These are phyloP conservation scores for Synergus laeviventris DNA, from an alignment of 2,888 invertebrate genomes.

Conservation along the genomic window DNA sequence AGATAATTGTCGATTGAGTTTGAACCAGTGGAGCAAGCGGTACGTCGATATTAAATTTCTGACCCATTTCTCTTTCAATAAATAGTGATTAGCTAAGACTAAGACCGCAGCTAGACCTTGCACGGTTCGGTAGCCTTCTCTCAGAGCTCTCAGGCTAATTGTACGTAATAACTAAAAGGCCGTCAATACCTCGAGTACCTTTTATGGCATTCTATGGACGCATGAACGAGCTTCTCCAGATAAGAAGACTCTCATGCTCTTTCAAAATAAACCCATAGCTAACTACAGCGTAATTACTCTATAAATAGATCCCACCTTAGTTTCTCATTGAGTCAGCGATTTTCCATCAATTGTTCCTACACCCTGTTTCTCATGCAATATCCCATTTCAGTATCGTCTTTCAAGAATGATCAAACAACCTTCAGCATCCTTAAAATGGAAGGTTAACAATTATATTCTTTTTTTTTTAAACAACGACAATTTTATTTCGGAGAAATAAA, in stretches of 20 bases:
- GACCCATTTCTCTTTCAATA: conserved; percentile 59
- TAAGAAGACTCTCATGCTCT: conserved; percentile 41
- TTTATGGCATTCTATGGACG: conserved; percentile 59
- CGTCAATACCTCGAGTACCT: conserved; percentile 60
- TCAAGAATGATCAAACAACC: neutral
- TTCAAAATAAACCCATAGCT: conserved; percentile 41
- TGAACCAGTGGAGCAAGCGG: conserved; percentile 46
- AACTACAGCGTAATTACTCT: conserved; percentile 32
- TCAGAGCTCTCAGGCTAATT: conserved; percentile 64
- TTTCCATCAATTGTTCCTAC: conserved; percentile 36
- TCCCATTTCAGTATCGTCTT: neutral
- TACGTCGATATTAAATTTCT: conserved; percentile 57
- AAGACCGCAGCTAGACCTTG: conserved; percentile 70
- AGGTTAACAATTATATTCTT: neutral
- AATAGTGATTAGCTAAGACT: conserved; percentile 69
- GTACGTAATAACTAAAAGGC: conserved; percentile 68
- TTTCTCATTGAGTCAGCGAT: conserved; percentile 38
- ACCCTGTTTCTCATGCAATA: neutral
- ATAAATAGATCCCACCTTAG: conserved; percentile 18
- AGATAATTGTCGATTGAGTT: conserved; percentile 53
- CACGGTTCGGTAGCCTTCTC: conserved; percentile 66
- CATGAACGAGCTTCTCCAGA: conserved; percentile 45
- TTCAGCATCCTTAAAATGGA: neutral
- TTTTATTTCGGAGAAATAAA: neutral
- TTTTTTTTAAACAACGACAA: neutral